These are phyloP conservation scores for Girardia tigrina DNA, from an alignment of 2,888 invertebrate species.

Conservation along the genomic window DNA sequence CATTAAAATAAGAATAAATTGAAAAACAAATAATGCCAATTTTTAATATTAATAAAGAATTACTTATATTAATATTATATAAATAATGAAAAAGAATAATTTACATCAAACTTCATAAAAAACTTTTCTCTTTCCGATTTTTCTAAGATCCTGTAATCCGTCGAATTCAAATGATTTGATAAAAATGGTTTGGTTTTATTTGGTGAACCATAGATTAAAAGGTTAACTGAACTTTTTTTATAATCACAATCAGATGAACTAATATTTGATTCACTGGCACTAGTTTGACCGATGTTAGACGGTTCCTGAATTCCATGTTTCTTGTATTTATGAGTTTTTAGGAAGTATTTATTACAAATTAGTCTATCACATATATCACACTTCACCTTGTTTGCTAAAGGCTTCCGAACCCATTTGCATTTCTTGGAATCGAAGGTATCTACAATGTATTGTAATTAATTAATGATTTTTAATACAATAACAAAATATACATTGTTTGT, in stretches of 20 bases:
- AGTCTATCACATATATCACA: constrained; percentile 76
- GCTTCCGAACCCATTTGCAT: not conserved
- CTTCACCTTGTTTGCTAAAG: constrained; percentile 28
- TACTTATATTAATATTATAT: no score
- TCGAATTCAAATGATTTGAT: not conserved
- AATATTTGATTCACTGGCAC: not conserved
- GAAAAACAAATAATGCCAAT: no score
- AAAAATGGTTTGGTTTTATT: not conserved
- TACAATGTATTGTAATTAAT: not conserved
- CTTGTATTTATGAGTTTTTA: constrained; percentile 90
- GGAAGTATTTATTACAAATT: constrained; percentile 88
- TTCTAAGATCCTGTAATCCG: not conserved
- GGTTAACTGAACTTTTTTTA: not conserved
- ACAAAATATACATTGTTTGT: not conserved
- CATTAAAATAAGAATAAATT: not conserved
- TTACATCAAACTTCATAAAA: not conserved
- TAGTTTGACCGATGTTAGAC: not conserved
- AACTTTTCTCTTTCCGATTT: not conserved
- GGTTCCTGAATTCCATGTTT: constrained; percentile 67
- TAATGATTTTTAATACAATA: not conserved
- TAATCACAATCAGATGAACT: not conserved
- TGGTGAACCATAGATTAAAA: not conserved
- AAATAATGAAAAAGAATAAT: no score
- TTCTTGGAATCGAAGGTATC: constrained; percentile 9
- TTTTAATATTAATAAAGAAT: no score